Evolutionary conservation across 2,888 invertebrate genomes (phyloP), one percentile per base, ranked within the genome.

Genomic region (Epistrophella euchroma): DNA sequence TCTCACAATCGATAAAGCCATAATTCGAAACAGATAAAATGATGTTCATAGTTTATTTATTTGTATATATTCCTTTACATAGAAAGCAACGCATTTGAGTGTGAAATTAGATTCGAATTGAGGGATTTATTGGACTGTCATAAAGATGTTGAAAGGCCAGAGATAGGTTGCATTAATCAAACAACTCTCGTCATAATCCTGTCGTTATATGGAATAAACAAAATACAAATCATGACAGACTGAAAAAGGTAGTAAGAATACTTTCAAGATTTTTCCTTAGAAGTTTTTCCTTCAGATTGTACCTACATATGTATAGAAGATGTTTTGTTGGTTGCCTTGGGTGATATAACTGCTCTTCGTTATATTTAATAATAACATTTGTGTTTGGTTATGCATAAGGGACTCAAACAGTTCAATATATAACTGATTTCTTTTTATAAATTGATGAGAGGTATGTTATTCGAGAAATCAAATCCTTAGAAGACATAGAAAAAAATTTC

Each of bases 121-220:
- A 6, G 75, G 73, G 82, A 82, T 82, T 82, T 66, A 76, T 82
- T 82, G 66, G 66, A 50, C 55, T 52, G 40, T 68, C 40, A 60
- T 52, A 25, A 60, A 56, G 62, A 70, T 81, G 70, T 47, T 75
- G 70, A 64, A 55, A 70, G 60, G 19, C 22, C 40, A 22, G 52
- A 52, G 22, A 52, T 71, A 32, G 40, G 70, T n/a, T 70, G 40
- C 60, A 71, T 76, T 76, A 70, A 76, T 76, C 76, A 76, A 50
- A 58, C 45, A 47, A 22, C 45, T 37, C n/a, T 22, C 45, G 2
- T 32, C 32, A 22, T 45, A 55, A 32, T n/a, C 35, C 37, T 62
- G 55, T 22, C 40, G n/a, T 17, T 43, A 7, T 43, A 7, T 32
- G 17, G 37, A 62, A 47, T 73, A 60, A 47, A 50, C 47, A 58